These are phyloP conservation scores for Polypterus senegalus DNA, from an alignment of 2,113 vertebrate genomes.

Conservation along the genomic window DNA sequence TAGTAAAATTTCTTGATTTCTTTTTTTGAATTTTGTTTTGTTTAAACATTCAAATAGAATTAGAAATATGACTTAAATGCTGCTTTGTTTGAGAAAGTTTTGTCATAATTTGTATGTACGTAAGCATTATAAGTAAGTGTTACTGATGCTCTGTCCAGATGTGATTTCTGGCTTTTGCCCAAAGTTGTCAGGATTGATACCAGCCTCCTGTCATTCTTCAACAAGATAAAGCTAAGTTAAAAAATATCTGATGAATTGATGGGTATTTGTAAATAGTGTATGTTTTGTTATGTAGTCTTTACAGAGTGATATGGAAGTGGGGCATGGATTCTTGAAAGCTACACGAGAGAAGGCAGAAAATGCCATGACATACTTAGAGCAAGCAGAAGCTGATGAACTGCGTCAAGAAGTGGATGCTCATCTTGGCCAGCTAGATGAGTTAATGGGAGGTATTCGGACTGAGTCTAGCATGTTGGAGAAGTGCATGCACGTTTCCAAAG, in stretches of 20 bases:
- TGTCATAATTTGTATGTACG: too few species aligned
- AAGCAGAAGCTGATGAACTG: conserved; percentile 53
- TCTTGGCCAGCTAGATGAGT: conserved; percentile 65
- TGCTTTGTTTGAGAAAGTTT: too few species aligned
- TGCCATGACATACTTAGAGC: conserved; percentile 64
- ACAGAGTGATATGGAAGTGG: conserved; percentile 73
- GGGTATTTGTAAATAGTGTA: not conserved
- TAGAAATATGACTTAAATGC: too few species aligned
- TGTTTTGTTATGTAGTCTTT: conserved; percentile 37
- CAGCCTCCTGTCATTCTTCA: not conserved
- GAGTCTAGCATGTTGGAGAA: conserved; percentile 71
- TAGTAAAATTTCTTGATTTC: too few species aligned
- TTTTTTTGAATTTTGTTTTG: too few species aligned
- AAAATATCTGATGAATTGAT: too few species aligned
- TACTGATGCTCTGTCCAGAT: too few species aligned
- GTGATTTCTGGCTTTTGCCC: too few species aligned
- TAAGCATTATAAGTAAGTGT: too few species aligned
- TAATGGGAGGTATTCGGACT: conserved; percentile 65
- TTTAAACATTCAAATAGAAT: too few species aligned
- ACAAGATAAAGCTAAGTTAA: too few species aligned
- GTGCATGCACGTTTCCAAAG: conserved; percentile 68
- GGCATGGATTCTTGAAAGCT: conserved; percentile 75
- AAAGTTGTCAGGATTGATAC: too few species aligned
- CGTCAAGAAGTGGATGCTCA: conserved; percentile 58
- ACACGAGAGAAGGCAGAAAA: conserved; percentile 71